These are phyloP conservation scores for Habrosyne pyritoides DNA, from an alignment of 2,888 invertebrate genomes.

Conservation along the genomic window DNA sequence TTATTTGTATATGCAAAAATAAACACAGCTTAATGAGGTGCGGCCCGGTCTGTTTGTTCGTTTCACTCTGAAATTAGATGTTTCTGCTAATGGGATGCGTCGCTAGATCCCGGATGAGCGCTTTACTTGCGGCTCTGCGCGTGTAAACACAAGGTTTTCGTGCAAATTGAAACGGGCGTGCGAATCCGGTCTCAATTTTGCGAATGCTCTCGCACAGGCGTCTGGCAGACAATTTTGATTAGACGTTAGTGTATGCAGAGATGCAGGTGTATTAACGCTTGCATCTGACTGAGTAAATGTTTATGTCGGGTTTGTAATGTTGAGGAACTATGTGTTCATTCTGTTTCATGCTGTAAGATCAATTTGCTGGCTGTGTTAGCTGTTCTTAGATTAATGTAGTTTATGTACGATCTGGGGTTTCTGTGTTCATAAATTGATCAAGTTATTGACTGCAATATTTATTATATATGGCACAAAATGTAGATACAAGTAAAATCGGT, in stretches of 20 bases:
- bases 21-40: constrained; percentile 71
- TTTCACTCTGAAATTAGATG: constrained; percentile 58
- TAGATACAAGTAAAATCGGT: no score
- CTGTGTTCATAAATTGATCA: no score
- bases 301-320: not conserved
- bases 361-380: no score
- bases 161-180: constrained; percentile 27
- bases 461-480: no score
- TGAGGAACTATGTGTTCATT: not conserved
- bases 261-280: constrained; percentile 37
- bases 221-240: constrained; percentile 32
- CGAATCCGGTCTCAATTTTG: constrained; percentile 20
- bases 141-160: constrained; percentile 16
- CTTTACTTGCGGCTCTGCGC: constrained; percentile 18
- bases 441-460: no score
- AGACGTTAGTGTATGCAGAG: constrained; percentile 19
- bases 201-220: not conserved
- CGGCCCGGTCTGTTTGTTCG: constrained; percentile 49
- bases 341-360: no score
- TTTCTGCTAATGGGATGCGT: constrained; percentile 55
- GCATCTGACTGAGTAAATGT: constrained; percentile 14
- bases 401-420: no score
- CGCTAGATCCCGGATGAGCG: constrained; percentile 33
- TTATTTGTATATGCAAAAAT: constrained; percentile 54
- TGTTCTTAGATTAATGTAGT: no score